Conservation (phyloP, 2,888 invertebrate genomes). For the Nomada flava region DNA sequence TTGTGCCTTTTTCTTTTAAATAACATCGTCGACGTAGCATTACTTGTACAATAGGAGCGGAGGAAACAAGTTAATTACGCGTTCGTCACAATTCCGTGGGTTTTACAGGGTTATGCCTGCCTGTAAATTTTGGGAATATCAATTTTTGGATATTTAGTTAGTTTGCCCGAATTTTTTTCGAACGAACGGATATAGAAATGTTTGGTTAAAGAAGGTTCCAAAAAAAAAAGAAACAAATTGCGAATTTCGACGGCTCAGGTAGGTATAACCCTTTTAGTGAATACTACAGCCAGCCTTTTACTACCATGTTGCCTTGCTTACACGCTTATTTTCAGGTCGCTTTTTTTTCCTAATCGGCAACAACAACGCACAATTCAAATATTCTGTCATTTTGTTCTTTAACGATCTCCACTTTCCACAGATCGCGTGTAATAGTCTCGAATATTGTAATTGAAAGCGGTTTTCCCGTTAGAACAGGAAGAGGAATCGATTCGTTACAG, state of each 20-base stretch:
- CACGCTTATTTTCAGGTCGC: constrained; percentile 46
- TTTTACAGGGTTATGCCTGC: too few species aligned
- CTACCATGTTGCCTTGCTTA: constrained; percentile 27
- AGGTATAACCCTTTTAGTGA: not conserved
- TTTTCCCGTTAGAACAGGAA: constrained; percentile 20
- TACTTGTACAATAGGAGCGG: constrained; percentile 15
- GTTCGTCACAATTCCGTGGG: constrained; percentile 29
- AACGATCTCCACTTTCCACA: constrained; percentile 38
- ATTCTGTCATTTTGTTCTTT: not conserved
- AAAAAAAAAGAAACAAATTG: too few species aligned
- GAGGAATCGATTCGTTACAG: constrained; percentile 32
- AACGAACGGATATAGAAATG: too few species aligned
- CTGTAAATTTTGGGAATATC: too few species aligned
- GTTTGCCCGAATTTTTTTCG: too few species aligned
- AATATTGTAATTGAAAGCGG: not conserved
- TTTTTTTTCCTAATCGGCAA: constrained; percentile 33
- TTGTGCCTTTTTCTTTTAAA: not conserved
- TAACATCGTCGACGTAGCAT: constrained; percentile 21
- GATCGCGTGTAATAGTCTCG: constrained; percentile 27
- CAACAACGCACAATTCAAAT: constrained; percentile 12
- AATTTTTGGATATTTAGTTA: too few species aligned
- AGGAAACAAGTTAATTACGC: constrained; percentile 38
- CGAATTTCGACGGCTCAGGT: not conserved
- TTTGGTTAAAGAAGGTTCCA: too few species aligned
- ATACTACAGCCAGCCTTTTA: constrained; percentile 19